Evolutionary conservation across 2,797 vertebrate genomes (phyloP), one percentile per base, ranked within the genome.

Genomic region (Helarctos malayanus): DNA sequence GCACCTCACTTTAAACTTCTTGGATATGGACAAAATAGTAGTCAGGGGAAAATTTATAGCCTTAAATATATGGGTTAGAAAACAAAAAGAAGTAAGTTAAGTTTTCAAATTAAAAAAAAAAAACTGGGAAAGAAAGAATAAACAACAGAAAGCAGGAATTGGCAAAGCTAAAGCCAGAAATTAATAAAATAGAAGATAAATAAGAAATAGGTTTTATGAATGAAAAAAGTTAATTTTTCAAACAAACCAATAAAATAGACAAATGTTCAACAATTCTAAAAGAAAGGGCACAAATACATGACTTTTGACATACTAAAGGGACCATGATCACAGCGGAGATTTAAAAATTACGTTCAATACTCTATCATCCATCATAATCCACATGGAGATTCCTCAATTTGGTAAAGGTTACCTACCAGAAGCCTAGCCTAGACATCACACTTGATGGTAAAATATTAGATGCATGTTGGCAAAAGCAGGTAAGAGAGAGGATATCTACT

Each of bases 71-170:
- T 89, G 32, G 35, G 54, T 88, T 83, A 79, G 35, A 79, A 96
- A 87, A 88, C 9, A 79, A 78, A 85, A 81, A 91, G 68, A 29
- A 93, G 47, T n/a, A 83, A 86, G 81, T n/a, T 87, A 94, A 63
- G 21, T 75, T 93, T 93, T 76, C 38, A 85, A 96, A 63, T 71
- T n/a, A n/a, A 45, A 63, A 38, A 76, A n/a, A n/a, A 23, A 71
- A 21, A 80, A 68, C 23, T 80, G 52, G 69, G 41, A 88, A 89
- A 47, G 15, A 57, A 94, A 61, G 4, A 69, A 52, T 71, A 89
- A 92, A 68, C 2, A 23, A 85, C 27, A 89, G 73, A 49, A 94
- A 68, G 23, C 21, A 92, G 59, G 32, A 84, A 71, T 49, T 94
- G 63, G 47, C 63, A 89, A 92, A 65, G 54, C 21, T 76, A 82